These are phyloP conservation scores for Mythimna albipuncta DNA, from an alignment of 2,888 invertebrate genomes.

Conservation along the genomic window DNA sequence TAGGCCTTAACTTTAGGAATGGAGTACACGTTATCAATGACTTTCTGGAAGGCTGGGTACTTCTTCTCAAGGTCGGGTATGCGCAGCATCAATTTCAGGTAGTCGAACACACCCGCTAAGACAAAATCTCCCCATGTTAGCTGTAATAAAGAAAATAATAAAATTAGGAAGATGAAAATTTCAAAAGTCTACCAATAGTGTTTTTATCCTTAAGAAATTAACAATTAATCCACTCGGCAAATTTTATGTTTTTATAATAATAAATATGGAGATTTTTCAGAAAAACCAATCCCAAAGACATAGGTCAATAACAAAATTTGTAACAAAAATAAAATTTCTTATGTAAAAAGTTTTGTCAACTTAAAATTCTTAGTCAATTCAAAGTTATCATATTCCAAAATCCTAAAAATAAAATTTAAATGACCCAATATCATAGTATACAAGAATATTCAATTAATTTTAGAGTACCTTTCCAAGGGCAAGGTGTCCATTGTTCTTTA, in stretches of 20 bases:
- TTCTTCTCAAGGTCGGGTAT: conserved; percentile 74
- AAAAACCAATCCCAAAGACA: too few relatives aligned
- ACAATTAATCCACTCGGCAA: not conserved
- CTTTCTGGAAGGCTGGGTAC: conserved; percentile 77
- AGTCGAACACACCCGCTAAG: conserved; percentile 67
- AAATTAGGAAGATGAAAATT: not conserved
- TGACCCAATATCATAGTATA: too few relatives aligned
- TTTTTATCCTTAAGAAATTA: not conserved
- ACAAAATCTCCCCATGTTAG: conserved; percentile 72
- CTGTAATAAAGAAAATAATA: conserved; percentile 51
- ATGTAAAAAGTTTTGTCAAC: too few relatives aligned
- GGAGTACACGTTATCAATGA: conserved; percentile 72
- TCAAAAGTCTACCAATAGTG: not conserved
- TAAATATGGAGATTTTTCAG: too few relatives aligned
- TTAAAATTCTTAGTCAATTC: too few relatives aligned
- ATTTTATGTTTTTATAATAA: too few relatives aligned
- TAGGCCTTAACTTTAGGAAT: conserved; percentile 79
- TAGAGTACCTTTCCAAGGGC: conserved; percentile 67
- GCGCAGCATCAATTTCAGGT: conserved; percentile 63
- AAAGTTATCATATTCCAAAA: too few relatives aligned
- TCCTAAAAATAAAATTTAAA: too few relatives aligned
- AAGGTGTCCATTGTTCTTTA: conserved; percentile 69
- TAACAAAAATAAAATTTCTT: too few relatives aligned
- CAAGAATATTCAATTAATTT: not conserved
- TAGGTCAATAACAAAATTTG: too few relatives aligned